Base-by-base conservation (phyloP, 2,888 invertebrate genomes). In the Drosophila pseudotalamancana region DNA sequence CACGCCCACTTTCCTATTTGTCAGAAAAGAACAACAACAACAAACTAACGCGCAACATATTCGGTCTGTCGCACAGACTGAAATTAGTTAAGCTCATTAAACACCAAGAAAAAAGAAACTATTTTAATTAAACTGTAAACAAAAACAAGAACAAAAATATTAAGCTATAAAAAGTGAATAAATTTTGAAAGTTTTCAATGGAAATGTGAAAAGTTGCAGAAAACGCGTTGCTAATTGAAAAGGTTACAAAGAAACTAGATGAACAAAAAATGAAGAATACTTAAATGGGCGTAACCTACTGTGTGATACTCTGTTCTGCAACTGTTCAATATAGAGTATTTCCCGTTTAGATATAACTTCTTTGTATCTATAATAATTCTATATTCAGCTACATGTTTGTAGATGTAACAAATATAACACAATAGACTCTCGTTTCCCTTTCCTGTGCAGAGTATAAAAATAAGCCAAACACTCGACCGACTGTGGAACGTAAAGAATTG, bases 41-140 rank as follows among this genome's bases (percentile, higher is more conserved):
- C 32, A 29, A 27, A 5, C 27, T 19, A n/a, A 61, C 25, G 21
- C 19, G 39, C 34, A 68, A 56, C 71, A 60, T 57, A 62, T 66
- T 76, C 37, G 42, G 42, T 25, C 40, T 65, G 60, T 65, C 65
- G 59, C 53, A 56, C 53, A 48, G 57, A 59, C 49, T 54, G 43
- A 74, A 71, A 77, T 69, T 65, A 77, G 71, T 76, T 77, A 60
- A 69, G 68, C 68, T 74, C 74, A 79, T 83, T 83, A 65, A 67
- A 62, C 39, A 16, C 14, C 11, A 18, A 46, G 53, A 61, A 68
- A 46, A 55, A 61, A 68, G 53, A 51, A 68, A 76, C 53, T 50
- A 64, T 66, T 83, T 83, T 64, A 79, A 79, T 79, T 72, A 76
- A 68, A 73, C 37, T 19, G 31, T 19, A 32, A 19, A 35, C 9